Base-by-base conservation (phyloP, 2,797 vertebrate species). In the Buphagus erythrorhynchus region DNA sequence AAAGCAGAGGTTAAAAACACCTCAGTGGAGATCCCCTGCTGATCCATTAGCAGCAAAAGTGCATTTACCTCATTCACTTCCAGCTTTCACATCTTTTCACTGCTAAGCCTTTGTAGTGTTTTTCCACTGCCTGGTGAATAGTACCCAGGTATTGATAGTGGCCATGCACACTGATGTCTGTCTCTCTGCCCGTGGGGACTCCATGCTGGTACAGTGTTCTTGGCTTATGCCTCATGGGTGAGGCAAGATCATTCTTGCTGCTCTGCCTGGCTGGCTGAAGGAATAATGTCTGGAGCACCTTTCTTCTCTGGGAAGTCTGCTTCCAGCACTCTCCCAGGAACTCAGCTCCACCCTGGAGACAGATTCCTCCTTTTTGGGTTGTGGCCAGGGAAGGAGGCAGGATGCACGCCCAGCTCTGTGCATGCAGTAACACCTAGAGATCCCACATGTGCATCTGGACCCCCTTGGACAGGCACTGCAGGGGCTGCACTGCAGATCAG, bases 191-290 rank as follows among this genome's bases (percentile, higher is more conserved):
- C 13, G 3, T 0, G 2, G 48, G 51, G 63, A 49, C 71, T 62
- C 35, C 15, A 4, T 0, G 3, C 61, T 1, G 3, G 22, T 28
- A 20, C 1, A 9, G 5, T 0, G 0, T 57, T 79, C 54, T 45
- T 69, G 31, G 36, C 48, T 79, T 22, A 6, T 33, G 85, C 26
- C 33, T 71, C 26, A 28, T 12, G 26, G 59, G 21, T 4, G 5
- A 89, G 86, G 49, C 89, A 95, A 87, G 81, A 91, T 52, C 3
- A 6, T 84, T 90, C 95, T 96, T 92, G 83, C 85, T 78, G 62
- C 76, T 94, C 16, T 61, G 45, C 76, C 35, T 59, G 58, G 5
- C 61, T 90, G 57, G n/a, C 49, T 86, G 76, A 66, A 83, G 79
- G 35, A 65, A 48, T 68, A 81, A 63, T n/a, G 33, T 90, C 77